phyloP scores from a whole-genome alignment of 2,888 invertebrate genomes.

The Parnassius glacialis region DNA sequence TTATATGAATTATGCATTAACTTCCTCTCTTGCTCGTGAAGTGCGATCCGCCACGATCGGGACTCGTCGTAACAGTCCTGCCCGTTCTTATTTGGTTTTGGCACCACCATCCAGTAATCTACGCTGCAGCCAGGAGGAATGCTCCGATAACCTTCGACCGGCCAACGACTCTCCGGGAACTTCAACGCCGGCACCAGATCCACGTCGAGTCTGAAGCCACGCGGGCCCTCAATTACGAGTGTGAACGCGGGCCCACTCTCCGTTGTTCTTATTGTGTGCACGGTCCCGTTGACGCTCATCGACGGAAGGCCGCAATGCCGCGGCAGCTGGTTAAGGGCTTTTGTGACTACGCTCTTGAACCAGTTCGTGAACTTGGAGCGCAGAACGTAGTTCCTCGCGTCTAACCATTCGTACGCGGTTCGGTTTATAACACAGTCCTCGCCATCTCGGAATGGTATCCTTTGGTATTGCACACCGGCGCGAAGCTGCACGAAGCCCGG shows the following conservation, averaged over 20 bases:
- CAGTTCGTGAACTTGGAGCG: conserved; percentile 72
- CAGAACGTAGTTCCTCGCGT: conserved; percentile 58
- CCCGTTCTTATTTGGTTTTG: conserved; percentile 58
- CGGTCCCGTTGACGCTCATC: conserved; percentile 23
- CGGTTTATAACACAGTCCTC: conserved; percentile 53
- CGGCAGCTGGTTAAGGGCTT: conserved; percentile 51
- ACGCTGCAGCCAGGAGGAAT: conserved; percentile 45
- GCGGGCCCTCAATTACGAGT: conserved; percentile 52
- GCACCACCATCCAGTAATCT: conserved; percentile 72
- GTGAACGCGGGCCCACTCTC: conserved; percentile 80
- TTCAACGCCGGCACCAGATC: conserved; percentile 79
- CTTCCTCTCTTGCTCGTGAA: conserved; percentile 76
- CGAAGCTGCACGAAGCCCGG: conserved; percentile 71
- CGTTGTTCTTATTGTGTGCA: conserved; percentile 49
- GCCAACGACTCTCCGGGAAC: conserved; percentile 68
- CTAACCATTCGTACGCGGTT: conserved; percentile 61
- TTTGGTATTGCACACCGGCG: conserved; percentile 57
- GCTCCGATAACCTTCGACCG: conserved; percentile 43
- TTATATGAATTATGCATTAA: conserved; percentile 59
- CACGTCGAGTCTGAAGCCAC: conserved; percentile 59
- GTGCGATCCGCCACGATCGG: conserved; percentile 76
- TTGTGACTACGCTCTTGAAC: conserved; percentile 74
- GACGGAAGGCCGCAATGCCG: not conserved
- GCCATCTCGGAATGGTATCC: conserved; percentile 45
- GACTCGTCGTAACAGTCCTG: conserved; percentile 34